A percentile compares a stretch with the other conserved stretches of the same genome.
phyloP scores from a whole-genome alignment of 2,797 vertebrate genomes.

The Loriculus beryllinus region DNA sequence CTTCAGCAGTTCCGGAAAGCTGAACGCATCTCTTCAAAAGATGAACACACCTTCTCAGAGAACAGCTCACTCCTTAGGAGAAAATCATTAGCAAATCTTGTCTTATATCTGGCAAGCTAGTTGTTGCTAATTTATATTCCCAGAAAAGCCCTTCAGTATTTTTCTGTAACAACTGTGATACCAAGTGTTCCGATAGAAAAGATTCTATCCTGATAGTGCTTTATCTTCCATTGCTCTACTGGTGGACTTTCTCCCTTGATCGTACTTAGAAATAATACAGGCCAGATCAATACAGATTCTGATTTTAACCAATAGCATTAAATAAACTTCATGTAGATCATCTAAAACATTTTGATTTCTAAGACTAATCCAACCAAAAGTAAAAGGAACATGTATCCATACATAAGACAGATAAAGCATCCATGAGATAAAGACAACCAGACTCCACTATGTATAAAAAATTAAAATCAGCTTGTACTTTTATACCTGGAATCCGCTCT shows the following conservation, averaged over 20 bases:
- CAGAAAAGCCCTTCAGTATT: not conserved
- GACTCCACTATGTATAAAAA: not conserved
- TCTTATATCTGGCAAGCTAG: not conserved
- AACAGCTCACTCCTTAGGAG: not conserved
- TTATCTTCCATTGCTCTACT: not conserved
- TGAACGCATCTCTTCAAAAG: not conserved
- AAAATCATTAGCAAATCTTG: not conserved
- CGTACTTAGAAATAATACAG: conserved; percentile 32
- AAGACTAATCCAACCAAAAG: not conserved
- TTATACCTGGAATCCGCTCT: not conserved
- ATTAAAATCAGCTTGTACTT: not conserved
- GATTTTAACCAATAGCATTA: not conserved
- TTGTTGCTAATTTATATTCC: not conserved
- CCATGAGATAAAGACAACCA: not conserved
- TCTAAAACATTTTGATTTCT: not conserved
- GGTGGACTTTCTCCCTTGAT: conserved; percentile 27
- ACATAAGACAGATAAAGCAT: not conserved
- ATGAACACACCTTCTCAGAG: not conserved
- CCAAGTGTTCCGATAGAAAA: not conserved
- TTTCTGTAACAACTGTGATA: not conserved
- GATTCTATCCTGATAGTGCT: not conserved
- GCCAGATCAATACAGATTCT: not conserved
- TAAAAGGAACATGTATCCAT: not conserved
- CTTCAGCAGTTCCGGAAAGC: not conserved
- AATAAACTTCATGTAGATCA: not conserved